Conservation (phyloP, 2,888 invertebrate genomes). For the Homarus gammarus region DNA sequence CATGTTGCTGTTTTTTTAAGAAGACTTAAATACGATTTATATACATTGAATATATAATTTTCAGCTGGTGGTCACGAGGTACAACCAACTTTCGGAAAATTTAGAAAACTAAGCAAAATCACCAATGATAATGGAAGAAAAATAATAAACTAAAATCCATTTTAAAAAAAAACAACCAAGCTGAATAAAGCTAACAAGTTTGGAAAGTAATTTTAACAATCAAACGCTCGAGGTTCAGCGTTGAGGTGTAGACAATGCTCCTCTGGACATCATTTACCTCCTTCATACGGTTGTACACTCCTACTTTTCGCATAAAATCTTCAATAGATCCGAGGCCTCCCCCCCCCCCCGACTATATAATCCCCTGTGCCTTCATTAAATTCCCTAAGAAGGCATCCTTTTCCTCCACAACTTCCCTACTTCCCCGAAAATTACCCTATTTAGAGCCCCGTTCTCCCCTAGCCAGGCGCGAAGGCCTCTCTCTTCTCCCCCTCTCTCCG, state of each 20-base stretch:
- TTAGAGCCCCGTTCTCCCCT: neutral
- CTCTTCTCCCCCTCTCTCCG: neutral
- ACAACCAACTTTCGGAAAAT: no score
- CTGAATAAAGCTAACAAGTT: no score
- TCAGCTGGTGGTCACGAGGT: no score
- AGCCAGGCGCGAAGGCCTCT: neutral
- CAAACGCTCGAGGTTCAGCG: no score
- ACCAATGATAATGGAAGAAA: no score
- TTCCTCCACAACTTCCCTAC: slow-evolving; percentile 20
- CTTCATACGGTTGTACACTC: neutral
- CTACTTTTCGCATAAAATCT: neutral
- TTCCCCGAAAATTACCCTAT: slow-evolving; percentile 28
- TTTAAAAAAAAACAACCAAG: no score
- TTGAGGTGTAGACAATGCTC: neutral
- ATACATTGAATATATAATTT: no score
- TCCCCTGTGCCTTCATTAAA: slow-evolving; percentile 40
- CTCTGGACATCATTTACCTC: neutral
- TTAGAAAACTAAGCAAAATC: no score
- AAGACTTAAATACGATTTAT: no score
- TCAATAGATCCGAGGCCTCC: neutral
- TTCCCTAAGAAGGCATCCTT: slow-evolving; percentile 29
- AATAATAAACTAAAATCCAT: no score
- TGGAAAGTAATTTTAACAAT: no score
- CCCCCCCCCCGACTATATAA: slow-evolving; percentile 19
- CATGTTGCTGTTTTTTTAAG: no score